Evolutionary conservation across 2,888 invertebrate species (phyloP).

Genomic region (Ischnura elegans): DNA sequence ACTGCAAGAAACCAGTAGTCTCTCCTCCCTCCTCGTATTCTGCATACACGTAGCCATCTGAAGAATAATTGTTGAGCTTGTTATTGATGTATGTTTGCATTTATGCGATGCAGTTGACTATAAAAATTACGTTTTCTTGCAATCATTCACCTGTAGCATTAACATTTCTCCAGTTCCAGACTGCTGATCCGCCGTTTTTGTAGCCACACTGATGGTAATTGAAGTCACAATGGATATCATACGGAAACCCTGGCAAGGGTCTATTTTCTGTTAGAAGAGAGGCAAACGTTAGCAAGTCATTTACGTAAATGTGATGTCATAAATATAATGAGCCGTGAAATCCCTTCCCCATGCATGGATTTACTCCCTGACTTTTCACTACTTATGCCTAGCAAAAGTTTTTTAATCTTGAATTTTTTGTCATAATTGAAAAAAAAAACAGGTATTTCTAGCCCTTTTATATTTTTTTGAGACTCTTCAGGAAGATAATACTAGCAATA

Average conservation of each 20-base stretch:
- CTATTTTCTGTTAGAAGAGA: constrained; percentile 71
- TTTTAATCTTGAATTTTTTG: too few species aligned
- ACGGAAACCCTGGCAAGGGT: constrained; percentile 72
- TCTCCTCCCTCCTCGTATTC: constrained; percentile 71
- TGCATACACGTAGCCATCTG: constrained; percentile 73
- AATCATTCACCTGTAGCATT: constrained; percentile 71
- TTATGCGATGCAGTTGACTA: too few species aligned
- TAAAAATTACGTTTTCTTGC: neutral
- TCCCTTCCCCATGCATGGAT: too few species aligned
- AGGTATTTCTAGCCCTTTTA: too few species aligned
- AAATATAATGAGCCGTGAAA: too few species aligned
- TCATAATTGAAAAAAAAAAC: too few species aligned
- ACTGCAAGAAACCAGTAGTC: constrained; percentile 72
- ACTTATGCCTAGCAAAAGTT: neutral
- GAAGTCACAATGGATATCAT: constrained; percentile 73
- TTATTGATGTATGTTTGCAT: neutral
- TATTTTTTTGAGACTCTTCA: too few species aligned
- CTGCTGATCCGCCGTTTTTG: constrained; percentile 73
- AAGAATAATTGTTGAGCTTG: constrained; percentile 49
- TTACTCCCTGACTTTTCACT: neutral
- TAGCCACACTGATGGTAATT: constrained; percentile 74
- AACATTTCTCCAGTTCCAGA: constrained; percentile 73
- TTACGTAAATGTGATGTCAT: neutral
- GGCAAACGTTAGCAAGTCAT: too few species aligned
- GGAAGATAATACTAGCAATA: too few species aligned